Evolutionary conservation across 2,797 vertebrate genomes (phyloP).

Genomic region (Circus cinereus): DNA sequence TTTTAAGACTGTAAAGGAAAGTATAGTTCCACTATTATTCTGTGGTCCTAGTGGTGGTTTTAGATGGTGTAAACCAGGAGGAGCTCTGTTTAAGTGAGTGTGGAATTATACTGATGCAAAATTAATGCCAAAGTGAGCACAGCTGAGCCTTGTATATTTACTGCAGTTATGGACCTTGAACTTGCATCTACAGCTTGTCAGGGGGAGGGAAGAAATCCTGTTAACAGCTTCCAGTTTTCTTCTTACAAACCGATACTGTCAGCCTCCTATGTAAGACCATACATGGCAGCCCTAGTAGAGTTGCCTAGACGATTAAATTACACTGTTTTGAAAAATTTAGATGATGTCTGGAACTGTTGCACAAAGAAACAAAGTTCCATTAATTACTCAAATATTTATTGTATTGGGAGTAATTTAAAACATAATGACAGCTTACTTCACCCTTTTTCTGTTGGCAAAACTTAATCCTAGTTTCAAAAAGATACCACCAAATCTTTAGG

Average conservation of each 20-base stretch:
- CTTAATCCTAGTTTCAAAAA: neutral
- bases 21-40: neutral
- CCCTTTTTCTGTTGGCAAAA: neutral
- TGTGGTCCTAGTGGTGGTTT: neutral
- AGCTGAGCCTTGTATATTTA: neutral
- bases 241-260: neutral
- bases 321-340: neutral
- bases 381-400: constrained; percentile 1
- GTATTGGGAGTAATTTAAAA: neutral
- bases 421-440: neutral
- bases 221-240: neutral
- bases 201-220: neutral
- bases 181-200: neutral
- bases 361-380: neutral
- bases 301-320: constrained; percentile 33
- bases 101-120: neutral
- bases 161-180: neutral
- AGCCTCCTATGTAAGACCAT: neutral
- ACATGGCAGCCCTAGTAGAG: neutral
- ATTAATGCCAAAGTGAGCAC: neutral
- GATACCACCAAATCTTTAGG: neutral
- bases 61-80: neutral
- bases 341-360: constrained; percentile 2
- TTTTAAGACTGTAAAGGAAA: neutral
- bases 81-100: neutral